A percentile compares a stretch with the other conserved stretches of the same genome.
These are phyloP conservation scores for Chlamydotis undulata DNA, from an alignment of 2,113 vertebrate genomes.

Conservation along the genomic window DNA sequence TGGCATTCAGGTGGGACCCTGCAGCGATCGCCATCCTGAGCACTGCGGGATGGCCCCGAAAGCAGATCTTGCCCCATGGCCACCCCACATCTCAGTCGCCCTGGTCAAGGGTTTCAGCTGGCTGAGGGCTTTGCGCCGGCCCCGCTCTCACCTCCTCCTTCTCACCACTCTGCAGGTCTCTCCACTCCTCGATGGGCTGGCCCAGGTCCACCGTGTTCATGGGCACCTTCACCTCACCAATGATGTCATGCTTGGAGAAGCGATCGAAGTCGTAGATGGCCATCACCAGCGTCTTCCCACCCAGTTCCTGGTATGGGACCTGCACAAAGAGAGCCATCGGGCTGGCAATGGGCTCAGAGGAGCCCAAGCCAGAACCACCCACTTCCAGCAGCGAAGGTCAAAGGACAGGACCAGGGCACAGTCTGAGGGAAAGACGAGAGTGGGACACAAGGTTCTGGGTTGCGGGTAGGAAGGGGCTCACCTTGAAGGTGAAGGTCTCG, in stretches of 20 bases:
- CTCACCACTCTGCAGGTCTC: constrained; percentile 93
- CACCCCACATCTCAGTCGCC: background rate
- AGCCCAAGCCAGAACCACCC: background rate
- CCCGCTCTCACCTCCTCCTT: constrained; percentile 89
- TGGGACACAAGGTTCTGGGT: background rate
- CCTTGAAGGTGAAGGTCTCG: constrained; percentile 95
- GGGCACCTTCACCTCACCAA: constrained; percentile 91
- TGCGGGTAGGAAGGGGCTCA: constrained; percentile 18
- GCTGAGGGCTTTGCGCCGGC: rapidly evolving
- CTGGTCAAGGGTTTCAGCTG: background rate
- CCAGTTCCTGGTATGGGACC: constrained; percentile 96
- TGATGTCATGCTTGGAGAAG: constrained; percentile 97
- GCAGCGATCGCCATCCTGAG: rapidly evolving
- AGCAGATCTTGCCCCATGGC: background rate
- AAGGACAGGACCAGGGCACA: rapidly evolving
- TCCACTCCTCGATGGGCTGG: constrained; percentile 95
- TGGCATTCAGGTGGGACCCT: background rate
- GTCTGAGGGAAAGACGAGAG: background rate
- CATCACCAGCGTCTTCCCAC: constrained; percentile 95
- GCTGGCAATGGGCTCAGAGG: background rate
- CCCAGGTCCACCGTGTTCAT: constrained; percentile 97
- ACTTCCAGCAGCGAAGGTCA: background rate
- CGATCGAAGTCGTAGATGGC: constrained; percentile 98
- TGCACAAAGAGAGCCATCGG: constrained; percentile 18
- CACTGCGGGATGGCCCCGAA: background rate